A percentile compares a stretch with the other conserved stretches of the same genome.
These are phyloP conservation scores for Busseola fusca DNA, from an alignment of 2,888 invertebrate genomes.

Conservation along the genomic window DNA sequence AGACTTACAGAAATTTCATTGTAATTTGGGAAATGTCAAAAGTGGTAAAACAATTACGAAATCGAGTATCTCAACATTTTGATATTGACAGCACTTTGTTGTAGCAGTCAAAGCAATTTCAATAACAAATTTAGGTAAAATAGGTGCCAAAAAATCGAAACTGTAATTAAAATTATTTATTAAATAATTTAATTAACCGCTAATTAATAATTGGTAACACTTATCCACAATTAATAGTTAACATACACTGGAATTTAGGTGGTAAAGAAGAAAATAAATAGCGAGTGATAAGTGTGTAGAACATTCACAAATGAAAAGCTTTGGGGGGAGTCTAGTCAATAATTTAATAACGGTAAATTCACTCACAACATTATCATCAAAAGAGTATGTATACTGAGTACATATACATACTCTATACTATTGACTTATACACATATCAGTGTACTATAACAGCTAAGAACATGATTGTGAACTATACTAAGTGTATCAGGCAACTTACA, in stretches of 20 bases:
- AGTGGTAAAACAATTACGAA: not conserved
- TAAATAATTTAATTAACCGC: slow-evolving; percentile 61
- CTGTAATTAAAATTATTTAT: slow-evolving; percentile 60
- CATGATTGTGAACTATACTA: slow-evolving; percentile 63
- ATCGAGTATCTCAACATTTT: not conserved
- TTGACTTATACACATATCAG: slow-evolving; percentile 69
- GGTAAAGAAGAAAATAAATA: slow-evolving; percentile 63
- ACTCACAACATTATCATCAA: slow-evolving; percentile 79
- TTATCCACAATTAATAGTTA: slow-evolving; percentile 51
- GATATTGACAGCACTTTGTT: not conserved
- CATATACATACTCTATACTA: slow-evolving; percentile 67
- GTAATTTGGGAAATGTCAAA: not conserved
- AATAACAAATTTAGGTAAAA: slow-evolving; percentile 2
- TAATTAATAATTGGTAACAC: slow-evolving; percentile 74
- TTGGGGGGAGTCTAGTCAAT: slow-evolving; percentile 75
- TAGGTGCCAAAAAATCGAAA: slow-evolving; percentile 27
- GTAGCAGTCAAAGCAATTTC: not conserved
- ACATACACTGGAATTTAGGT: slow-evolving; percentile 50
- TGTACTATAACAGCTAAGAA: slow-evolving; percentile 62
- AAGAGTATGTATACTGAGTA: slow-evolving; percentile 66
- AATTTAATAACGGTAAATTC: slow-evolving; percentile 84
- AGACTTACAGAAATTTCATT: no score
- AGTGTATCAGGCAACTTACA: slow-evolving; percentile 67
- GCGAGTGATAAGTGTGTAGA: slow-evolving; percentile 54
- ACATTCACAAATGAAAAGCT: slow-evolving; percentile 75